Evolutionary conservation across 2,113 vertebrate genomes (phyloP), one percentile per base, ranked within the genome.

Genomic region (Poeciliopsis retropinna): DNA sequence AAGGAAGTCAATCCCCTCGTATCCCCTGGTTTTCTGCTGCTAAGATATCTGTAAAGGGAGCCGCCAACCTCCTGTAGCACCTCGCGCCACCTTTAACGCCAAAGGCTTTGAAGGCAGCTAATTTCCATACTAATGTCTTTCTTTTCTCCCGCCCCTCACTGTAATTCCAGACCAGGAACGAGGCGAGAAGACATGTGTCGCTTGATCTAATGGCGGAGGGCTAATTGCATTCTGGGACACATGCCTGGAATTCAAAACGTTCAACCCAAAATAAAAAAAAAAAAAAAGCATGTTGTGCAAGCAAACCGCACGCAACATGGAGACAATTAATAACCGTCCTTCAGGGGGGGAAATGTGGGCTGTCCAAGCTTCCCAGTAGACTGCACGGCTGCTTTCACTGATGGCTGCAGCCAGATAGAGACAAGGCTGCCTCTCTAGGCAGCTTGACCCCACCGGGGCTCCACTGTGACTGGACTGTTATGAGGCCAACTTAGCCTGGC

Each of bases 121-220:
- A 93, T 95, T 94, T 94, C 93, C 94, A 94, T 95, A 92, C 91
- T 94, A 89, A 94, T 94, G 92, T 92, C 88, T 92, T 92, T 90
- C 86, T 93, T 93, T 91, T 90, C 84, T 80, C 64, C 85, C 76
- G 72, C 78, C 71, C 77, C 75, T 73, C 74, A 47, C 85, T 78
- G 73, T 90, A 86, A 91, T 90, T 94, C 88, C 88, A 80, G 91
- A 83, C 87, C 89, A 81, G 85, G 79, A 73, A 72, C 34, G 14
- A 90, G 89, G 87, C 69, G 60, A 75, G 88, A 82, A 88, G 89
- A 93, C 90, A 85, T 85, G 90, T 90, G 91, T 89, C 79, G 84
- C 89, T 91, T 91, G 82, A 92, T 93, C 92, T 92, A 92, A 92
- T 91, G 91, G 88, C 70, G 79, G 87, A 85, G 76, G 90, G 86